Percentiles rank a stretch among this genome's conserved stretches.
Evolutionary conservation across 2,888 invertebrate species (phyloP).

Genomic region (Euproctis similis): DNA sequence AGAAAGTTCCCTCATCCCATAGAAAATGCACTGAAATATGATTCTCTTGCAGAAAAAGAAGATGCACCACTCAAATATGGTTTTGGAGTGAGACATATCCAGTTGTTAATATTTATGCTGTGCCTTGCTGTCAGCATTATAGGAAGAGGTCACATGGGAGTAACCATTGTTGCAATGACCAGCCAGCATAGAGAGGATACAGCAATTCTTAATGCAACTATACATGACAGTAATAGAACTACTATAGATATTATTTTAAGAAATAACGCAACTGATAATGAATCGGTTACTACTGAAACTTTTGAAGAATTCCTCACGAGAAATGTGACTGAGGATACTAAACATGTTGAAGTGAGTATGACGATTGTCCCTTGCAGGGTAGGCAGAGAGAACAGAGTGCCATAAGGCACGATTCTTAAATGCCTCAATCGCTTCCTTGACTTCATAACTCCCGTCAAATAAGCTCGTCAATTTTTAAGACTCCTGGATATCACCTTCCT

Average conservation of each 20-base stretch:
- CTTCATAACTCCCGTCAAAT: no score
- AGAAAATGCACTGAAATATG: no score
- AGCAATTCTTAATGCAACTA: neutral
- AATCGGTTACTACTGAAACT: no score
- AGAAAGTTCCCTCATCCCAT: no score
- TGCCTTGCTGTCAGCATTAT: slow-evolving; percentile 25
- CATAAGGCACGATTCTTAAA: no score
- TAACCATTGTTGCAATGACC: slow-evolving; percentile 45
- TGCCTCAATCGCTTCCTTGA: no score
- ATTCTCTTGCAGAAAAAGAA: slow-evolving; percentile 17
- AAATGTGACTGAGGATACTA: neutral
- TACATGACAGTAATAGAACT: neutral
- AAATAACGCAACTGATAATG: no score
- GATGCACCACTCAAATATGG: slow-evolving; percentile 23
- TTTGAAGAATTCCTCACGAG: no score
- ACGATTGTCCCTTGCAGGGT: no score
- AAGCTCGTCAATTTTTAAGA: no score
- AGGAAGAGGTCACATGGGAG: slow-evolving; percentile 38
- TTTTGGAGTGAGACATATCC: slow-evolving; percentile 37
- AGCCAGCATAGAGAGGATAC: slow-evolving; percentile 7
- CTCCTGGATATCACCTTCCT: no score
- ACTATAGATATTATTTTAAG: neutral
- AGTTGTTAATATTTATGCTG: slow-evolving; percentile 28
- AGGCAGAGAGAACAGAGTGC: no score
- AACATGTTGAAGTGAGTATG: neutral